phyloP scores from a whole-genome alignment of 1,140 invertebrate genomes.

The Drosophila repleta region DNA sequence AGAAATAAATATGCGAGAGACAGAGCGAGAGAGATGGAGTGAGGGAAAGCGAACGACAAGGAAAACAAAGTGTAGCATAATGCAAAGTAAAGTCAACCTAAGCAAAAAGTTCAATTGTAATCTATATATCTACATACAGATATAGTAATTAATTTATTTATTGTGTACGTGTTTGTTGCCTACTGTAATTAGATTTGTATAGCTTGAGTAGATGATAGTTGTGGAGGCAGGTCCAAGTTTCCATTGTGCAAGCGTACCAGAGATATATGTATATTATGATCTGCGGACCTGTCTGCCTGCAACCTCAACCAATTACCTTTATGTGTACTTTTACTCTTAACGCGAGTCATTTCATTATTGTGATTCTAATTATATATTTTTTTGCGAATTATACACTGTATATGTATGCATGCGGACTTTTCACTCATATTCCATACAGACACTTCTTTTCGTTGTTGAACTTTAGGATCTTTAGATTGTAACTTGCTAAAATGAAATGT shows the following conservation, averaged over 20 bases:
- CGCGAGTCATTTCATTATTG: conserved; percentile 72
- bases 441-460: no score
- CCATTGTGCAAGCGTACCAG: not conserved
- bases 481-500: not conserved
- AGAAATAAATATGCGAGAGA: not conserved
- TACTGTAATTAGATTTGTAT: conserved; percentile 41
- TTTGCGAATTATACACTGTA: conserved; percentile 3
- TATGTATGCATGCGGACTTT: conserved; percentile 9
- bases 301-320: conserved; percentile 30
- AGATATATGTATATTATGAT: not conserved
- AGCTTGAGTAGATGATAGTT: conserved; percentile 11
- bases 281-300: conserved; percentile 25
- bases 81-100: conserved; percentile 29
- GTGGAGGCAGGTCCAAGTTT: conserved; percentile 22
- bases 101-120: conserved; percentile 62
- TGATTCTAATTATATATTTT: conserved; percentile 59
- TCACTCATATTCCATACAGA: not conserved
- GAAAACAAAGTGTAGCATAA: conserved; percentile 13
- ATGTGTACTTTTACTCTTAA: conserved; percentile 57
- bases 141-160: conserved; percentile 52
- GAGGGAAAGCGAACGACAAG: not conserved
- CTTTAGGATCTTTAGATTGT: no score
- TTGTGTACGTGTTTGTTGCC: conserved; percentile 41
- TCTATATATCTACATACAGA: conserved; percentile 43
- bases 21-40: not conserved